These are phyloP conservation scores for Echeneis naucrates DNA, from an alignment of 2,797 vertebrate species.

Conservation along the genomic window DNA sequence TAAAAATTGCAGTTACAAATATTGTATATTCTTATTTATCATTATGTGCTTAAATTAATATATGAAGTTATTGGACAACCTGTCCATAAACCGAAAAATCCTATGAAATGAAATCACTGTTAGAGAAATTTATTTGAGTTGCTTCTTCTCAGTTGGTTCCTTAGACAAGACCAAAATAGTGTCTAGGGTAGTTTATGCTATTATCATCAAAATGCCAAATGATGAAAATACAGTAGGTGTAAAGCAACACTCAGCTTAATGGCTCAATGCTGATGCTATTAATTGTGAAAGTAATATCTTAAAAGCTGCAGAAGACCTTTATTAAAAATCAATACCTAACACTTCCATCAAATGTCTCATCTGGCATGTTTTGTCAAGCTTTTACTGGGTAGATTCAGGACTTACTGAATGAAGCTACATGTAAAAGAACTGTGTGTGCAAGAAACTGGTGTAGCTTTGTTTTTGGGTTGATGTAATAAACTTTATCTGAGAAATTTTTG, in stretches of 20 bases:
- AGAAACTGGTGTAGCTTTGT: not conserved
- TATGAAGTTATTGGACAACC: slow-evolving; percentile 2
- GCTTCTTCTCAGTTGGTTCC: slow-evolving; percentile 23
- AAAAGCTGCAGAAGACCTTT: slow-evolving; percentile 78
- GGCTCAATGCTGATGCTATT: slow-evolving; percentile 67
- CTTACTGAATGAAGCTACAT: not conserved
- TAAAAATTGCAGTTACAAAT: not conserved
- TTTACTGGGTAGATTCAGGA: slow-evolving; percentile 33
- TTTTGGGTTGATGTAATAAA: not conserved
- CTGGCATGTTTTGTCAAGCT: slow-evolving; percentile 54
- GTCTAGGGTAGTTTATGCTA: slow-evolving; percentile 49
- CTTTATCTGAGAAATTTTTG: not conserved
- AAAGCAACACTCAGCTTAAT: slow-evolving; percentile 72
- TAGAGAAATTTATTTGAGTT: too few relatives aligned
- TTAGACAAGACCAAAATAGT: slow-evolving; percentile 24
- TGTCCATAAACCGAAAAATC: slow-evolving; percentile 11
- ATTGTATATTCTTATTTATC: not conserved
- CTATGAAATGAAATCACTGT: slow-evolving; percentile 35
- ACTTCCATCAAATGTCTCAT: slow-evolving; percentile 69
- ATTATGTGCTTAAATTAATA: not conserved
- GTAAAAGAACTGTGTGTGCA: not conserved
- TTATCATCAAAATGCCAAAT: slow-evolving; percentile 64
- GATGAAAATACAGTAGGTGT: slow-evolving; percentile 70
- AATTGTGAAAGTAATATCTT: slow-evolving; percentile 83
- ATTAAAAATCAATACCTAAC: slow-evolving; percentile 79